A percentile compares a stretch with the other conserved stretches of the same genome.
These are phyloP conservation scores for Mormyrops boulengeri DNA, from an alignment of 2,797 vertebrate species.

Conservation along the genomic window DNA sequence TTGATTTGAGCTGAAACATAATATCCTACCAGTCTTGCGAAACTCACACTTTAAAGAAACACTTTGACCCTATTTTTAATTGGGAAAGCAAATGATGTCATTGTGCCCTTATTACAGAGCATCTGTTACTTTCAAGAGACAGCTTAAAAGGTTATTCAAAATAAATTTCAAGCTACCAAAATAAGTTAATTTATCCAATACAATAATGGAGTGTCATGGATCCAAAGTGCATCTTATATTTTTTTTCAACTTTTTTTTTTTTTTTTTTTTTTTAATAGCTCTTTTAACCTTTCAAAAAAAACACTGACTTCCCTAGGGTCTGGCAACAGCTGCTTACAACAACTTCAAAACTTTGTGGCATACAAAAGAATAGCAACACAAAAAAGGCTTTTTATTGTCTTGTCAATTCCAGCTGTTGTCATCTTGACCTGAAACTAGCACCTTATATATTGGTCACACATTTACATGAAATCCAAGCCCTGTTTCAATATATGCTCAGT, in stretches of 20 bases:
- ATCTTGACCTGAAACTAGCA: slow-evolving; percentile 22
- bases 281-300: slow-evolving; percentile 5
- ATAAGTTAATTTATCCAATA: slow-evolving; percentile 2
- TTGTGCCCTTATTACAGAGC: slow-evolving; percentile 2
- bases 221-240: neutral
- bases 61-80: slow-evolving; percentile 5
- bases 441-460: slow-evolving; percentile 5
- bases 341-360: slow-evolving; percentile 11
- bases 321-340: neutral
- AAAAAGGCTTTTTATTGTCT: slow-evolving; percentile 11
- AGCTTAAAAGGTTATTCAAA: slow-evolving; percentile 9
- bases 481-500: neutral
- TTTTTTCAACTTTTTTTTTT: neutral
- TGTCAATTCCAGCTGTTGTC: slow-evolving; percentile 23
- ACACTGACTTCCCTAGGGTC: slow-evolving; percentile 5
- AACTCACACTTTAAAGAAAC: slow-evolving; percentile 1
- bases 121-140: slow-evolving; percentile 7
- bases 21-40: neutral
- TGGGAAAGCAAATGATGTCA: slow-evolving; percentile 6
- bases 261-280: neutral
- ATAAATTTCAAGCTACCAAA: neutral
- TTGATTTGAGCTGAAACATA: slow-evolving; percentile 1
- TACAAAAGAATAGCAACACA: slow-evolving; percentile 12
- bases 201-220: neutral
- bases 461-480: neutral